Evolutionary conservation across 2,113 vertebrate genomes (phyloP).

Genomic region (Cryptoleucopteryx plumbea): DNA sequence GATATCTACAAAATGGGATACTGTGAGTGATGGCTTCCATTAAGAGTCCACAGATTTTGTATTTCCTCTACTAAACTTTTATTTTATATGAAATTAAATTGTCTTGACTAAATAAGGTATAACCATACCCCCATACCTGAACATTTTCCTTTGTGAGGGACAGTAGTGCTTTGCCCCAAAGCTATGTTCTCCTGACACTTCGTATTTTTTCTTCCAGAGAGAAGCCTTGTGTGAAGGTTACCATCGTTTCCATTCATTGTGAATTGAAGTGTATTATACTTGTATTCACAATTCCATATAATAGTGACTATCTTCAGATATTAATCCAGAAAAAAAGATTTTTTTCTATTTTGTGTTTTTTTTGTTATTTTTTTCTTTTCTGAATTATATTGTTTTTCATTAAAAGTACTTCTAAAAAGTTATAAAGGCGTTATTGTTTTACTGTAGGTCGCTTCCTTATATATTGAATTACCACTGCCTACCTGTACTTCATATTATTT

Average conservation of each 20-base stretch:
- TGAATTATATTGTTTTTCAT: not conserved
- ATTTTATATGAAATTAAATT: not conserved
- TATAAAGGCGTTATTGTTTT: not conserved
- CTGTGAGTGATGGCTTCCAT: not conserved
- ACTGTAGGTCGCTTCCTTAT: rapidly evolving
- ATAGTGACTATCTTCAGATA: not conserved
- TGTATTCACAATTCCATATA: not conserved
- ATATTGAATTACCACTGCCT: not conserved
- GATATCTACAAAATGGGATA: not conserved
- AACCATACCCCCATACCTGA: not conserved
- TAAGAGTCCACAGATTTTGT: not conserved
- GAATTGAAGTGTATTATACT: not conserved
- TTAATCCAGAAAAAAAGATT: not conserved
- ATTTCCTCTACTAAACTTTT: not conserved
- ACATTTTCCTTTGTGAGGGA: not conserved
- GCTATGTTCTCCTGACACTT: not conserved
- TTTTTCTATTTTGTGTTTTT: not conserved
- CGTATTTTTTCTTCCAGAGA: not conserved
- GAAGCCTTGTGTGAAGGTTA: not conserved
- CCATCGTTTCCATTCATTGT: not conserved
- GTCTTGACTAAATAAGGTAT: not conserved
- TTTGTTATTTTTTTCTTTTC: not conserved
- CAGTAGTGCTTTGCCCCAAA: not conserved
- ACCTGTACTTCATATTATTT: not conserved
- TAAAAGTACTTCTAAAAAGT: not conserved